Base-by-base conservation (phyloP, 2,888 invertebrate species). In the Orthonevra nobilis region DNA sequence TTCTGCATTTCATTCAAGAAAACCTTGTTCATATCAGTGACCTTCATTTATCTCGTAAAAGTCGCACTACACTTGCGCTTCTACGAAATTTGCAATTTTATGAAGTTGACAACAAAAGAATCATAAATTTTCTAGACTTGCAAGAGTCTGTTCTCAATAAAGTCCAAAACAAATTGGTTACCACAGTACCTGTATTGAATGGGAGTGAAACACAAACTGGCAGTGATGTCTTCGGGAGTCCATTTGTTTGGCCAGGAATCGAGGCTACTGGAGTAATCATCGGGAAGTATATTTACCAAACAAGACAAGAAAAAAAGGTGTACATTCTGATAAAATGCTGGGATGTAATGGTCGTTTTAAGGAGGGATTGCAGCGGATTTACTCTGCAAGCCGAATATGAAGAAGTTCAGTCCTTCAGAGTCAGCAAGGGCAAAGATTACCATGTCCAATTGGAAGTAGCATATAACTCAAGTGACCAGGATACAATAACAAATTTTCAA, bases 291-390 rank as follows among this genome's bases (percentile, higher is more conserved):
- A 77, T 86, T 10, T 86, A 85, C 81, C 82, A 83, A 63, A 82
- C 83, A 23, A 50, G 77, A 36, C 81, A 60, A 26, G 54, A 81
- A 0, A 64, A 81, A 28, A 83, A 83, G 14, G 44, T 86, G 0
- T 87, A 85, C 46, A 54, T 87, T 9, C 54, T 87, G 1, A 54
- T 87, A 0, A 83, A 83, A 9, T 87, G 87, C 77, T 87, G 87
- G 86, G 70, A 85, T n/a, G 82, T 75, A 12, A 63, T 87, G 28
- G 15, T 87, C 0, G 83, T 87, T 2, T 69, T 87, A 3, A 81
- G 46, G 20, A 58, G 17, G 14, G 17, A 19, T 9, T 1, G 3
- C 3, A 44, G 75, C 36, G 30, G 84, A 36, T 44, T 82, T 10
- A 19, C 23, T 40, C 34, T 84, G 7, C 73, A 82, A 3, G 83